A percentile compares a stretch with the other conserved stretches of the same genome.
Conservation (phyloP, 30 jellyfish, hydroid and myxozoan genomes). For the Aurelia sp. region DNA sequence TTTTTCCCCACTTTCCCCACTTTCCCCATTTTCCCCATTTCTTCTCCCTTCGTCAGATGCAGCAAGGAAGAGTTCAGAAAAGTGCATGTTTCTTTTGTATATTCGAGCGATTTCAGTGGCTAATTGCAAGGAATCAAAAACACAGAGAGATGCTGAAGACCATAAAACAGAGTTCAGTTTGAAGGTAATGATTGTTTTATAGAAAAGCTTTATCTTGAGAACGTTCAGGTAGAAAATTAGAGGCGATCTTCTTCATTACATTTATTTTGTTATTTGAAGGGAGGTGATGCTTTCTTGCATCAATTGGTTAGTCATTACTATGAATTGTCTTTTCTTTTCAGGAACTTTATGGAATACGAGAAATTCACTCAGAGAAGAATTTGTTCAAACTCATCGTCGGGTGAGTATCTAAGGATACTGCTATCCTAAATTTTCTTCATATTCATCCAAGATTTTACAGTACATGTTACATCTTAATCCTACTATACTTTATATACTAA, state of each 20-base stretch:
- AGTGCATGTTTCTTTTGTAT: constrained; percentile 84
- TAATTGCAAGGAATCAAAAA: constrained; percentile 67
- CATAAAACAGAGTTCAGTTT: constrained; percentile 73
- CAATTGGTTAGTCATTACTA: neutral
- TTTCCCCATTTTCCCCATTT: no score
- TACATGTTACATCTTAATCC: no score
- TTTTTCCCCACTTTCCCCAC: no score
- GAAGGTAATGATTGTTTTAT: constrained; percentile 37
- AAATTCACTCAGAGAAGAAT: constrained; percentile 80
- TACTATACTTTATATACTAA: no score
- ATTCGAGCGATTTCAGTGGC: constrained; percentile 84
- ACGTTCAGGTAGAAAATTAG: no score
- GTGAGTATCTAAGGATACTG: constrained; percentile 1
- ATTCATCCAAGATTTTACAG: no score
- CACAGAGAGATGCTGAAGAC: constrained; percentile 46
- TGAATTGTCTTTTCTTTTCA: constrained; percentile 3
- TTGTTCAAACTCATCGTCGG: constrained; percentile 87
- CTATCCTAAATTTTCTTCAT: no score
- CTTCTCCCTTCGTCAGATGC: constrained; percentile 41
- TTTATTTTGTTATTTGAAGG: no score
- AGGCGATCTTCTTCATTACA: no score
- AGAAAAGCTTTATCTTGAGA: no score
- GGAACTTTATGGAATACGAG: constrained; percentile 98
- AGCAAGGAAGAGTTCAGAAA: constrained; percentile 69
- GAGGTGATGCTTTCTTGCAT: no score